A percentile compares a stretch with the other conserved stretches of the same genome.
Conservation (phyloP, 1,140 invertebrate species). For the Periplaneta americana region DNA sequence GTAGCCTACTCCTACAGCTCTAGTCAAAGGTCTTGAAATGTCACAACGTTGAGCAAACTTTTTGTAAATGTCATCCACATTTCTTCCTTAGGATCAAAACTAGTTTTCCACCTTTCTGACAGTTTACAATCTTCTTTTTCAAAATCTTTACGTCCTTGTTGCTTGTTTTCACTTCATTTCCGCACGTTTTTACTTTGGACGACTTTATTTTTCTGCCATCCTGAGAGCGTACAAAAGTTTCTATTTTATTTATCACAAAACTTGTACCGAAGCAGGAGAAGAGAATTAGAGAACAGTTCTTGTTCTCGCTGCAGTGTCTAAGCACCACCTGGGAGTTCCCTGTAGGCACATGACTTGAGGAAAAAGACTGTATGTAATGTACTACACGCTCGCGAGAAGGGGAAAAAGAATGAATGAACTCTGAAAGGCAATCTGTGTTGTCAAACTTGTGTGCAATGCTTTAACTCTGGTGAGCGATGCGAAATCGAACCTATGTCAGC, state of each 20-base stretch:
- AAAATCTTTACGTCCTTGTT: no score
- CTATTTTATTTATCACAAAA: background rate
- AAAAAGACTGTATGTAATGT: no score
- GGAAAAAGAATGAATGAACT: background rate
- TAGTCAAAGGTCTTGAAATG: no score
- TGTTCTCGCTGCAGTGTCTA: background rate
- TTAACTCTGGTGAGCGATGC: background rate
- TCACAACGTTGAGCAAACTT: no score
- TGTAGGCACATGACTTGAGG: background rate
- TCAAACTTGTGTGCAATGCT: background rate
- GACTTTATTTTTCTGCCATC: background rate
- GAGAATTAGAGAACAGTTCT: background rate
- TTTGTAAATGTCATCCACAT: no score
- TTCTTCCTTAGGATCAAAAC: no score
- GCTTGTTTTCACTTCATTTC: background rate
- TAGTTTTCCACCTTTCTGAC: no score
- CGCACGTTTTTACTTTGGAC: background rate
- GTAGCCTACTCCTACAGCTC: no score
- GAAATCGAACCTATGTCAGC: background rate
- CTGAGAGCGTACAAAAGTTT: background rate
- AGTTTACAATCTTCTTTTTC: no score
- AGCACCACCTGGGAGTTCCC: background rate
- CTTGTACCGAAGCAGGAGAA: background rate
- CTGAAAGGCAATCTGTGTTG: background rate
- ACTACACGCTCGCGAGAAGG: background rate